These are phyloP conservation scores for Drepanosiphum platanoidis DNA, from an alignment of 2,888 invertebrate species.

Conservation along the genomic window DNA sequence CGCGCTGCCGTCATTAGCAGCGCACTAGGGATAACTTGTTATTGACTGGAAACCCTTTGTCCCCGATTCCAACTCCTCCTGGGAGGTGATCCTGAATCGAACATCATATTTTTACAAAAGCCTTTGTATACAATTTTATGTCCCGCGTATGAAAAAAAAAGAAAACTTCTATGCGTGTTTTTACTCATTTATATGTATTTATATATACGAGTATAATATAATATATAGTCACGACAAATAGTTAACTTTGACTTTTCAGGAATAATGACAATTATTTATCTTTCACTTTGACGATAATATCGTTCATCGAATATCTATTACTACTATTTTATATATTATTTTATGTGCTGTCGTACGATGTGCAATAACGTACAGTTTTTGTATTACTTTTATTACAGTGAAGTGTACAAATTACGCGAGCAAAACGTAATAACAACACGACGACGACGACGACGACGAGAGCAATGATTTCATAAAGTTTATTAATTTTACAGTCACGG, in stretches of 20 bases:
- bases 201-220: not conserved
- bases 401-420: not conserved
- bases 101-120: conserved; percentile 39
- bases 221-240: not conserved
- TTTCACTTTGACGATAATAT: not conserved
- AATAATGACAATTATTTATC: not conserved
- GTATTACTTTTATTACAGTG: not conserved
- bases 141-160: not conserved
- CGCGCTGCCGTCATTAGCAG: conserved; percentile 46
- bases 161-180: no score
- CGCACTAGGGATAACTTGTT: conserved; percentile 56
- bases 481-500: not conserved
- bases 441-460: not conserved
- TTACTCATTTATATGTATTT: no score
- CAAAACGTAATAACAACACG: not conserved
- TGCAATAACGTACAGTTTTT: not conserved
- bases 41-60: conserved; percentile 50
- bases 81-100: conserved; percentile 3
- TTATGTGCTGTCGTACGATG: no score
- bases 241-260: not conserved
- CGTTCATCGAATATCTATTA: not conserved
- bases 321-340: not conserved
- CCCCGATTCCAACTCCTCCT: not conserved
- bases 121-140: conserved; percentile 13
- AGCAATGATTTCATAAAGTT: not conserved